Base-by-base conservation (phyloP, 1,140 invertebrate species). In the Drosophila kikkawai region DNA sequence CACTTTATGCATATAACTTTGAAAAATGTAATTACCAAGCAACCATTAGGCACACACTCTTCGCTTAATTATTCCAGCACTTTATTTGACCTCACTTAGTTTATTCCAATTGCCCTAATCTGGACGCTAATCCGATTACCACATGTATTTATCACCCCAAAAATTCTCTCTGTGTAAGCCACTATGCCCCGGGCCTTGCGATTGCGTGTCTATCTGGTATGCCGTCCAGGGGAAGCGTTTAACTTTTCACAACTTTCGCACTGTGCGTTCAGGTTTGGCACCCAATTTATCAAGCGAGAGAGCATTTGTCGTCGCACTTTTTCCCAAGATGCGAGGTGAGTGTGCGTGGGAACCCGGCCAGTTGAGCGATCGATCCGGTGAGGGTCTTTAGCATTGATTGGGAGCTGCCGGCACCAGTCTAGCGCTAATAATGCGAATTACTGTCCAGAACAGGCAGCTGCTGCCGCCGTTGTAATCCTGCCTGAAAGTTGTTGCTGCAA, bases 351-450 rank as follows among this genome's bases (percentile, higher is more conserved):
- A 88, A 88, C 65, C 36, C 70, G 59, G 48, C 66, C 85, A 84
- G 56, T 48, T 88, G 85, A 55, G 51, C 22, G 55, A 68, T 37
- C 59, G 45, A 22, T 39, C 15, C 26, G 26, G 29, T 7, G 29
- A 55, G 37, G 41, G 56, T 37, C 42, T 65, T 55, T 63, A 68
- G 81, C 42, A 42, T 50, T 64, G 75, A 79, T 66, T 79, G 76
- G 57, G 44, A 69, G 57, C 69, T 63, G 81, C 53, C 53, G 34
- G 50, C 68, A 74, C 69, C 83, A 87, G 71, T 82, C 83, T 87
- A 74, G 83, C 84, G 85, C 75, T 74, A 82, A 70, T 90, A 88
- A 88, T 90, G 75, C 81, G 78, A 66, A 80, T 81, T 88, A 88
- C 64, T 73, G 79, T 75, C 77, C 63, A 57, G 44, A 67, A 26